A percentile compares a stretch with the other conserved stretches of the same genome.
phyloP scores from a whole-genome alignment of 2,797 vertebrate species.

The Chrosomus eos region DNA sequence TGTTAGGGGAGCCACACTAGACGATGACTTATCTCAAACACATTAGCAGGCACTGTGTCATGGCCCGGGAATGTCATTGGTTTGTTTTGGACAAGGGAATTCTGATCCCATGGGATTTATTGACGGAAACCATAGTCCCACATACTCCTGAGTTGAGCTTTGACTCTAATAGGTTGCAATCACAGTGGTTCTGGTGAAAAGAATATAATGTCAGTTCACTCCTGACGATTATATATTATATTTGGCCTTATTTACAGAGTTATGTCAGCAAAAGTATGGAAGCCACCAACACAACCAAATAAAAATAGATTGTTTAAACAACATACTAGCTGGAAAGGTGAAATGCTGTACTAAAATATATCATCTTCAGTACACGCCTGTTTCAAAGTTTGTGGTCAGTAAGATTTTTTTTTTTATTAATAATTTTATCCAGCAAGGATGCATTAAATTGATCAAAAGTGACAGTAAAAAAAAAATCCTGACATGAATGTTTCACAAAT shows the following conservation, averaged over 20 bases:
- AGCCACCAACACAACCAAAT: not conserved
- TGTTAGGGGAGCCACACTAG: slow-evolving; percentile 34
- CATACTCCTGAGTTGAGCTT: slow-evolving; percentile 26
- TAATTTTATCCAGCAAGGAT: not conserved
- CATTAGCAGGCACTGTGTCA: slow-evolving; percentile 52
- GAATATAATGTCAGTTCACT: not conserved
- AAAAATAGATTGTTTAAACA: too few relatives aligned
- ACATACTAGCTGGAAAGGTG: not conserved
- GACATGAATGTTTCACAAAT: not conserved
- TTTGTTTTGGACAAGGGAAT: slow-evolving; percentile 59
- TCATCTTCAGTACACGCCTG: not conserved
- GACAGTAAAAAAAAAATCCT: not conserved
- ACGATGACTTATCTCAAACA: slow-evolving; percentile 54
- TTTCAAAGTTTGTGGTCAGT: not conserved
- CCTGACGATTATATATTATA: not conserved
- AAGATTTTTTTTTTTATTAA: not conserved
- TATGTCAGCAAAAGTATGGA: not conserved
- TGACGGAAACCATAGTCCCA: slow-evolving; percentile 51
- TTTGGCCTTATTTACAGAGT: not conserved
- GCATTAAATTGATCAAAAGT: not conserved
- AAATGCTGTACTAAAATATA: not conserved
- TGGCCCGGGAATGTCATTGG: slow-evolving; percentile 52
- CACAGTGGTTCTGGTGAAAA: slow-evolving; percentile 2
- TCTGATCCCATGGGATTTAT: slow-evolving; percentile 58
- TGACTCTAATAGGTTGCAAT: slow-evolving; percentile 28